Conservation (phyloP, 64 coral and sea anemone genomes). For the Pocillopora damicornis region DNA sequence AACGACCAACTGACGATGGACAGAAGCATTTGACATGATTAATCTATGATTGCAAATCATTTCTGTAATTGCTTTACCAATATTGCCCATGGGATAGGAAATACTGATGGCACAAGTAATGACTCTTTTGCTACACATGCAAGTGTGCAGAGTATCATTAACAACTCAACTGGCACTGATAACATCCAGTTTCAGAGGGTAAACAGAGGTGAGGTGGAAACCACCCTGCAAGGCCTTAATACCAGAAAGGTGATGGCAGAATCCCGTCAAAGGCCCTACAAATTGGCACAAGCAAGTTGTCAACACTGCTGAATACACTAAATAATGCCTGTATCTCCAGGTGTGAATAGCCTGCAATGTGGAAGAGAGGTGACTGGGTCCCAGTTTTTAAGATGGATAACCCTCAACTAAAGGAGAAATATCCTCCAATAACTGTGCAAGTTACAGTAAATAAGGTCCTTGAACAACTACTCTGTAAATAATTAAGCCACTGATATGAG, state of each 20-base stretch:
- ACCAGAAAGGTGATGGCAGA: neutral
- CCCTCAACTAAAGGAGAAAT: constrained; percentile 11
- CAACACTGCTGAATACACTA: neutral
- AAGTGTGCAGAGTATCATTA: neutral
- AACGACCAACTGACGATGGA: neutral
- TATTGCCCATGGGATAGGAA: neutral
- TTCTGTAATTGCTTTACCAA: neutral
- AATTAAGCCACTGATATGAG: constrained; percentile 14
- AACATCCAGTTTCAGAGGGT: neutral
- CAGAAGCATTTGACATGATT: neutral
- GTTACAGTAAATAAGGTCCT: constrained; percentile 40
- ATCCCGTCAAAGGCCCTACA: neutral
- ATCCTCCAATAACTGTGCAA: constrained; percentile 26
- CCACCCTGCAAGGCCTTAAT: neutral
- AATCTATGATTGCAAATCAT: neutral
- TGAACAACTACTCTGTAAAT: constrained; percentile 35
- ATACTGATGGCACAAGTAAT: neutral
- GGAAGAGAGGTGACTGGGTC: neutral
- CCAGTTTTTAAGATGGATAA: constrained; percentile 28
- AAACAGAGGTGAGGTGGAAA: neutral
- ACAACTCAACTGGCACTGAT: neutral
- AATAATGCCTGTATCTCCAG: neutral
- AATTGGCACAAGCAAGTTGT: constrained; percentile 2
- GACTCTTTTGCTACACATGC: neutral
- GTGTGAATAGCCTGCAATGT: constrained; percentile 7